Base-by-base conservation (phyloP, 2,797 vertebrate species). In the Aplochiton taeniatus region DNA sequence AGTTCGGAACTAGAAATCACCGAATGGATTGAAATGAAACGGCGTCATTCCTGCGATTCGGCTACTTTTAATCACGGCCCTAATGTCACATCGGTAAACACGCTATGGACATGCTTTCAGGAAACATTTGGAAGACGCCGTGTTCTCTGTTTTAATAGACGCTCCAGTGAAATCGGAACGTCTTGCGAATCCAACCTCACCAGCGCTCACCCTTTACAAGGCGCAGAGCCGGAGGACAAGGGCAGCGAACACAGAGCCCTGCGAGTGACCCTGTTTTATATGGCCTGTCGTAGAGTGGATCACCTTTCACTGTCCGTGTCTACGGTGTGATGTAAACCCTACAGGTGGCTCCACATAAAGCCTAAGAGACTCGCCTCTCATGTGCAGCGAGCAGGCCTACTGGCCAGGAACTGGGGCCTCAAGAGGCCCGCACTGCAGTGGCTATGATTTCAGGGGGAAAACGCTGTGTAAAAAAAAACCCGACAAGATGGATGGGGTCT, bases 231-330 rank as follows among this genome's bases (percentile, higher is more conserved):
- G n/a, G n/a, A n/a, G n/a, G n/a, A n/a, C n/a, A n/a, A 61, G 47
- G 31, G n/a, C 42, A 61, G 70, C 51, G 70, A 58, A 66, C 56
- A 45, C 61, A 48, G 43, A 47, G 18, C 14, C 48, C 12, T 18
- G 57, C 48, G 44, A 53, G 49, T 58, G 59, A 70, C 56, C 51
- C 48, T 9, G 66, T 41, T 45, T 81, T 79, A 31, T 77, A 83
- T 62, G 68, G 49, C 46, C 59, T 58, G 66, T 65, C 72, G 74
- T 43, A 60, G 58, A 64, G 19, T 46, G 63, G 70, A 80, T 85
- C 48, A 59, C 51, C 56, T 88, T 82, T 78, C 78, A 83, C 65
- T 69, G 52, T 17, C 11, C 46, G 19, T 11, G 43, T 69, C 45
- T 63, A 52, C 16, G 11, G 53, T 43, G 58, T 61, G 62, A 58